Evolutionary conservation across 2,888 invertebrate genomes (phyloP).

Genomic region (Lymantria dispar): DNA sequence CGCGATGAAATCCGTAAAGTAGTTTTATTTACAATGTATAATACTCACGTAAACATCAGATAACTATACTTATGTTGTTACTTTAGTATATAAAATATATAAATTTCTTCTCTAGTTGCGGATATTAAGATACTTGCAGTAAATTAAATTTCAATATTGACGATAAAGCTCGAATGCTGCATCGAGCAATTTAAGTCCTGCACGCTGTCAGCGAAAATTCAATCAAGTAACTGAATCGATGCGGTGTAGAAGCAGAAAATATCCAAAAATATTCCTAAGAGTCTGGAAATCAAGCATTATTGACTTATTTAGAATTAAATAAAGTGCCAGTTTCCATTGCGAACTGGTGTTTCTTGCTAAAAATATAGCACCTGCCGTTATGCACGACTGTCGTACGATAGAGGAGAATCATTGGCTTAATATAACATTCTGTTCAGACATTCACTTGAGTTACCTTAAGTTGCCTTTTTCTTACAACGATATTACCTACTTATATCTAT

Average conservation of each 20-base stretch:
- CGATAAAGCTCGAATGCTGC: slow-evolving; percentile 34
- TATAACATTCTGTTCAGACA: no score
- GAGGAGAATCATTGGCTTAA: no score
- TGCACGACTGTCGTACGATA: no score
- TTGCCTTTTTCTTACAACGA: no score
- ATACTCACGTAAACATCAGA: no score
- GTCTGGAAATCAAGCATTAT: slow-evolving; percentile 32
- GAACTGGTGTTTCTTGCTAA: neutral
- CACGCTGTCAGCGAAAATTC: slow-evolving; percentile 59
- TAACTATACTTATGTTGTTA: no score
- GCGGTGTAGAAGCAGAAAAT: slow-evolving; percentile 38
- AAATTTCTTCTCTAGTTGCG: neutral
- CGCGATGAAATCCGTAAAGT: no score
- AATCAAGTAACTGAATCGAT: slow-evolving; percentile 49
- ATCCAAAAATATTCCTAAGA: slow-evolving; percentile 48
- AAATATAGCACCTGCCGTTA: no score
- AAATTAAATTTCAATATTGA: slow-evolving; percentile 48
- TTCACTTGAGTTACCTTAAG: no score
- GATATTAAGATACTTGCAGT: slow-evolving; percentile 10
- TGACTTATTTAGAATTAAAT: no score
- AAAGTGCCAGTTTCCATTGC: neutral
- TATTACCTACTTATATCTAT: no score
- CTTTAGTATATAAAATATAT: neutral
- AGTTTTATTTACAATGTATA: no score
- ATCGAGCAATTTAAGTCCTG: slow-evolving; percentile 46